Evolutionary conservation across 2,113 vertebrate genomes (phyloP).

Genomic region (Gobius niger): DNA sequence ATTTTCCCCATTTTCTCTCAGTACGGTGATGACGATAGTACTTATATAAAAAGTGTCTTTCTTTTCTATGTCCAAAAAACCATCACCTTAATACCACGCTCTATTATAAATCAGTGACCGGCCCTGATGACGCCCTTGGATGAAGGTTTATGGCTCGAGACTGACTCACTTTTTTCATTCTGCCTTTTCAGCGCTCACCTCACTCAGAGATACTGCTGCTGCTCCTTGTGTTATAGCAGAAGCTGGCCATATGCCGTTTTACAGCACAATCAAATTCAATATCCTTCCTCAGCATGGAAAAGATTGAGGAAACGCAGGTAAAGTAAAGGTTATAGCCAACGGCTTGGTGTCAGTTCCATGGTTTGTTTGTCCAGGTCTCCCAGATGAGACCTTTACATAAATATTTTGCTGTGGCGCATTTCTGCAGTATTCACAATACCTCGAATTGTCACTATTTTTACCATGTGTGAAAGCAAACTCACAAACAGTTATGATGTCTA

Average conservation of each 20-base stretch:
- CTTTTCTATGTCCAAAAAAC: background rate
- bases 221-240: slow-evolving; percentile 22
- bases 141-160: slow-evolving; percentile 8
- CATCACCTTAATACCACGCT: background rate
- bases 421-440: too few relatives aligned
- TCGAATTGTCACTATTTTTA: too few relatives aligned
- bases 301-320: background rate
- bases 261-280: slow-evolving; percentile 13
- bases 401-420: too few relatives aligned
- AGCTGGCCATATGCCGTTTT: slow-evolving; percentile 30
- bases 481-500: too few relatives aligned
- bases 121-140: slow-evolving; percentile 15
- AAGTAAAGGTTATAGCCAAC: background rate
- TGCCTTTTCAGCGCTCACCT: slow-evolving; percentile 33
- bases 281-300: slow-evolving; percentile 25
- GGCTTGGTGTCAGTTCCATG: background rate
- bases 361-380: background rate
- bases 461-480: too few relatives aligned
- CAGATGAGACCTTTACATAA: too few relatives aligned
- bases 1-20: slow-evolving; percentile 7
- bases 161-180: slow-evolving; percentile 21
- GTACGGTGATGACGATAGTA: slow-evolving; percentile 5
- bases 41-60: slow-evolving; percentile 1
- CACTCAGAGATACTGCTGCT: slow-evolving; percentile 20
- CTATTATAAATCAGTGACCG: slow-evolving; percentile 1